These are phyloP conservation scores for Rhagonycha lutea DNA, from an alignment of 2,888 invertebrate genomes.

Conservation along the genomic window DNA sequence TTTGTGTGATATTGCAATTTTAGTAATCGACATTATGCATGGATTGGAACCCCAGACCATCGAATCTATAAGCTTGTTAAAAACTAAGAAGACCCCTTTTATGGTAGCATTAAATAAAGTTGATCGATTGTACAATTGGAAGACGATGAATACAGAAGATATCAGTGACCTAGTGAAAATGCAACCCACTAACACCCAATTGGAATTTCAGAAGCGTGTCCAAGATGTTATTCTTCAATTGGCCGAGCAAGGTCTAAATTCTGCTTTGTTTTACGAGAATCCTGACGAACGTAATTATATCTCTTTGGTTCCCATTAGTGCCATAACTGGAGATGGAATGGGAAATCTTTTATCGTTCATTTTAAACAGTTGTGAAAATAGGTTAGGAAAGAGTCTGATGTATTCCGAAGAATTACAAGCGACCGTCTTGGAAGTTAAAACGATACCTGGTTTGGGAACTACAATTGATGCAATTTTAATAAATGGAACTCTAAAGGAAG, in stretches of 20 bases:
- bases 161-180: slow-evolving; percentile 86
- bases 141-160: slow-evolving; percentile 87
- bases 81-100: slow-evolving; percentile 93
- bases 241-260: slow-evolving; percentile 95
- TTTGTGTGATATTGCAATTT: slow-evolving; percentile 97
- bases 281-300: slow-evolving; percentile 91
- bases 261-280: slow-evolving; percentile 94
- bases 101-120: slow-evolving; percentile 98
- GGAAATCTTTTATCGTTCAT: slow-evolving; percentile 94
- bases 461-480: slow-evolving; percentile 98
- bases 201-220: slow-evolving; percentile 86
- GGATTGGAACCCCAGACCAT: slow-evolving; percentile 98
- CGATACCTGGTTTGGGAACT: slow-evolving; percentile 94
- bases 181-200: slow-evolving; percentile 85
- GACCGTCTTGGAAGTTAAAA: slow-evolving; percentile 88
- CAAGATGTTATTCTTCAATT: slow-evolving; percentile 91
- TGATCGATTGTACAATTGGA: slow-evolving; percentile 95
- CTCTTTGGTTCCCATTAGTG: slow-evolving; percentile 96
- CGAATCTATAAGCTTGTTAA: slow-evolving; percentile 94
- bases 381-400: slow-evolving; percentile 85
- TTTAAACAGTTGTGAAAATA: slow-evolving; percentile 87
- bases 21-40: slow-evolving; percentile 99
- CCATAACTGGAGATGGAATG: slow-evolving; percentile 93
- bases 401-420: slow-evolving; percentile 92
- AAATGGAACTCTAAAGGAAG: slow-evolving; percentile 93